Evolutionary conservation across 2,113 vertebrate species (phyloP), one percentile per base, ranked within the genome.

Genomic region (Geococcyx californianus): DNA sequence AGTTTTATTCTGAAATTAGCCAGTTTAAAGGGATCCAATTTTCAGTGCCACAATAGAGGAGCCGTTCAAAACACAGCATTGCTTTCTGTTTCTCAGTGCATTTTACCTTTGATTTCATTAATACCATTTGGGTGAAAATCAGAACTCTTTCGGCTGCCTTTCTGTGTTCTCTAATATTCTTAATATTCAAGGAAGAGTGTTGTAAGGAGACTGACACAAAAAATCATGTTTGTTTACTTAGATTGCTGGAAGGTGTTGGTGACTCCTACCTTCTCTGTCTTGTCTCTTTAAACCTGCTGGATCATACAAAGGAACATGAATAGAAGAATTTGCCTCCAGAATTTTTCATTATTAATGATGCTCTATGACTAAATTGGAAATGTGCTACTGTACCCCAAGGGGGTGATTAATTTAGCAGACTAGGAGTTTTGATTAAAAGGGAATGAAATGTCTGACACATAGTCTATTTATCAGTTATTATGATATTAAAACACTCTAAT

Each of bases 391-490:
- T 96, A 97, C 95, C 97, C 97, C 96, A 97, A 97, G 97, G 97
- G 98, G 96, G 93, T 98, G 96, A 98, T 98, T 98, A 98, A 98
- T 98, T 98, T 98, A 97, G 94, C 86, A 97, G 96, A 95, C 91
- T 89, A 96, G 88, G 90, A 97, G 93, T 98, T 98, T 98, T 98
- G 98, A 98, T 98, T 98, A 98, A 98, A 98, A 98, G 95, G 93
- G 94, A 98, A 97, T 97, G 96, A 98, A 98, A 98, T 98, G 95
- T 97, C 97, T 98, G 97, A 98, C 97, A 97, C 73, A 72, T 52
- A 94, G 95, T 97, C 97, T 98, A 98, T 98, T 98, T 98, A 98
- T 98, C 97, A 98, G 97, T 98, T 98, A 98, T 98, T 97, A 97
- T 80, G 84, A 96, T 98, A 98, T 97, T 98, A 98, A 98, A 97